Base-by-base conservation (phyloP, 1,140 invertebrate species). In the Streblospio benedicti region DNA sequence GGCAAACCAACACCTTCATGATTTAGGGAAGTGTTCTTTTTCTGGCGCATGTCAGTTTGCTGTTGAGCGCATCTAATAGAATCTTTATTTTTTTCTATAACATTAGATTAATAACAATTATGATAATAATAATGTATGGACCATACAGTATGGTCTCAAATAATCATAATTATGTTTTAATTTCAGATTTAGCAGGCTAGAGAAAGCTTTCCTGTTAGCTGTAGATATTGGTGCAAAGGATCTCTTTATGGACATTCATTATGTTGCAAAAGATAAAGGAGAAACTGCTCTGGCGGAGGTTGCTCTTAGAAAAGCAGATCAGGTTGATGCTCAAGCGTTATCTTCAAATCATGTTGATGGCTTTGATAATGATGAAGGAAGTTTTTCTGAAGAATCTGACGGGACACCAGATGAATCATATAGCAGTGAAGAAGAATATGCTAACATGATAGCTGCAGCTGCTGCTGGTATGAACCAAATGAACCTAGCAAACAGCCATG, bases 201-300 rank as follows among this genome's bases (percentile, higher is more conserved):
- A 91, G 69, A 91, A 90, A 70, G 89, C 90, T 9, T 88, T 91
- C 69, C 83, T 89, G 59, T 76, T 93, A 49, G 90, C 88, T 16
- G 87, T 91, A 65, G 89, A 93, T 73, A 81, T 93, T 49, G 75
- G 73, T 44, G 68, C 73, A 9, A 67, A 68, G 54, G 75, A 78
- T 63, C 65, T 78, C 4, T 78, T 77, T 61, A 76, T 76, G 75
- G 89, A 93, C 77, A 83, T 91, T 41, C 85, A 89, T 70, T 88
- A 87, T 76, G 85, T 87, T 61, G 88, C 89, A 30, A 76, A 83
- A 58, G 81, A 83, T 55, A 81, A 84, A 59, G 84, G 83, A 23
- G 84, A 87, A 62, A 78, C 77, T 14, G 83, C 85, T 63, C 83
- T 93, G 69, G 87, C 88, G 0, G 81, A 81, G 30, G 87, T 88